A percentile compares a stretch with the other conserved stretches of the same genome.
phyloP scores from a whole-genome alignment of 37 sponge, comb jelly and placozoan genomes.

The Ephydatia muelleri region DNA sequence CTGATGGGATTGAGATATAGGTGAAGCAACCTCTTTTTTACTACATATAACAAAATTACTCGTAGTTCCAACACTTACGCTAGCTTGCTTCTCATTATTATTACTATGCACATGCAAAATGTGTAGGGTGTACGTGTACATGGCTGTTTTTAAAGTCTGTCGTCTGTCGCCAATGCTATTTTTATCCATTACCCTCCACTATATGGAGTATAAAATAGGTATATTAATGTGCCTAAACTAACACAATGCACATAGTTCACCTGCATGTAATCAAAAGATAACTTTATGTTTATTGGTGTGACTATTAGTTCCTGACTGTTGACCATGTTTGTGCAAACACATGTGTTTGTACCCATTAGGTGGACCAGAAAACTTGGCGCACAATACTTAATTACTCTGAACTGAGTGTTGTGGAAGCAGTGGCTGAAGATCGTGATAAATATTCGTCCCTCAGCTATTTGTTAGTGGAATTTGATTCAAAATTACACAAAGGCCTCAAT shows the following conservation, averaged over 20 bases:
- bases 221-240: too few species aligned
- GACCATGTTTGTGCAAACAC: neutral
- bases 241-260: neutral
- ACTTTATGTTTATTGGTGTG: neutral
- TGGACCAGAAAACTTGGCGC: neutral
- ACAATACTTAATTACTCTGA: neutral
- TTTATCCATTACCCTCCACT: too few species aligned
- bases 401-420: neutral
- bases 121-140: neutral
- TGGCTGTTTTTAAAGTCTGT: neutral
- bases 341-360: neutral
- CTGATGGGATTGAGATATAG: neutral
- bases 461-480: constrained; percentile 54
- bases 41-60: neutral
- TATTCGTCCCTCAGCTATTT: neutral
- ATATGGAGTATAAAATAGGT: too few species aligned
- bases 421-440: too few species aligned
- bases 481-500: constrained; percentile 56
- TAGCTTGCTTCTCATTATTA: too few species aligned
- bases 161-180: too few species aligned
- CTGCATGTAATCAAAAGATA: neutral
- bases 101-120: too few species aligned
- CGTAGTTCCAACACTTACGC: too few species aligned
- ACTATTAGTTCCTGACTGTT: too few species aligned
- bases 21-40: neutral